These are phyloP conservation scores for Drosophila leontia DNA, from an alignment of 1,140 invertebrate species.

Conservation along the genomic window DNA sequence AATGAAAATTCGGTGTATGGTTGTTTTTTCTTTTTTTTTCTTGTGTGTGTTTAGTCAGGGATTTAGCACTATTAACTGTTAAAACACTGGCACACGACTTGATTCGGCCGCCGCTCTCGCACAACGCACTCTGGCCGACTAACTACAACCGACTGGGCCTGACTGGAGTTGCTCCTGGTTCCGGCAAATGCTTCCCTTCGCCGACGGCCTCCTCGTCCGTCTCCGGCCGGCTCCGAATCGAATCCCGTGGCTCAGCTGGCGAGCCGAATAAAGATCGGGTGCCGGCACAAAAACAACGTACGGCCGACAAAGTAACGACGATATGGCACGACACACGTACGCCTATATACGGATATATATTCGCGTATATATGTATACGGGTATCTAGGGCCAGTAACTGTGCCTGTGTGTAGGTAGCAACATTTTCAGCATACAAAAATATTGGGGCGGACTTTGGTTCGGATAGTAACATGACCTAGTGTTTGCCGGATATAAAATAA, in stretches of 20 bases:
- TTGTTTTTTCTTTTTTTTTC: neutral
- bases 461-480: slow-evolving; percentile 5
- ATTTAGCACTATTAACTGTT: slow-evolving; percentile 36
- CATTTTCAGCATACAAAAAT: slow-evolving; percentile 48
- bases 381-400: slow-evolving; percentile 42
- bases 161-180: slow-evolving; percentile 59
- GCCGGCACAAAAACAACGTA: slow-evolving; percentile 63
- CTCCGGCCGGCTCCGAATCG: slow-evolving; percentile 29
- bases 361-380: slow-evolving; percentile 31
- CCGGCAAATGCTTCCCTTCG: slow-evolving; percentile 15
- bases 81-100: slow-evolving; percentile 18
- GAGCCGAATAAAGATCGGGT: slow-evolving; percentile 72
- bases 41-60: slow-evolving; percentile 5
- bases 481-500: neutral
- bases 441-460: slow-evolving; percentile 33
- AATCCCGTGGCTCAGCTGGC: slow-evolving; percentile 48
- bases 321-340: slow-evolving; percentile 62
- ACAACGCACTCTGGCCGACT: slow-evolving; percentile 71
- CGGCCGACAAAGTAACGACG: slow-evolving; percentile 64
- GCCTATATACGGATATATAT: slow-evolving; percentile 29
- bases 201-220: slow-evolving; percentile 10
- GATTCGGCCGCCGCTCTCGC: slow-evolving; percentile 47
- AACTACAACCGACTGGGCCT: slow-evolving; percentile 74
- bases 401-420: slow-evolving; percentile 34
- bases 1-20: neutral